Base-by-base conservation (phyloP, 1,140 invertebrate genomes). In the Argopecten irradians region DNA sequence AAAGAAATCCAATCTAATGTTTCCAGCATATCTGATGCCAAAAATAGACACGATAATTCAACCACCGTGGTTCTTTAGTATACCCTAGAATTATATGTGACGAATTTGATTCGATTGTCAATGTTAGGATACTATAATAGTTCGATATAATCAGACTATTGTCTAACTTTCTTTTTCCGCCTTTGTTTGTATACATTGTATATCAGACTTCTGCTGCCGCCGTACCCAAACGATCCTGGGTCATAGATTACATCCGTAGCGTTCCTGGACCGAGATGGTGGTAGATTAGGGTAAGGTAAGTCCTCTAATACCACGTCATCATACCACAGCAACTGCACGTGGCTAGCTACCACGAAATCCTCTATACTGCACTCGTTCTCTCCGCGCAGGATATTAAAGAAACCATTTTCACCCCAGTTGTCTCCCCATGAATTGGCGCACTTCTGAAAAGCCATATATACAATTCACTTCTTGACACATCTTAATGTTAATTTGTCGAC, bases 391-490 rank as follows among this genome's bases (percentile, higher is more conserved):
- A 95, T 94, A 55, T 93, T 88, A 90, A 95, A 95, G 89, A 93
- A 95, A 36, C 95, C 95, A 41, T 93, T 95, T 94, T 99, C 98
- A 13, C 98, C 98, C 98, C 98, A 99, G 71, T 97, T 95, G 0
- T 93, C 91, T 7, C 98, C 98, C 98, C 98, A 99, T 13, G 98
- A 98, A 95, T 99, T 96, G 82, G 98, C 98, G 33, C 97, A 98
- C 92, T 98, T 96, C 98, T 95, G 89, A 0, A 89, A 88, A 85
- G 55, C 55, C 55, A 71, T 11, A 71, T n/a, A n/a, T n/a, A n/a
- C n/a, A n/a, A n/a, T n/a, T n/a, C n/a, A n/a, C n/a, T n/a, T n/a
- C n/a, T n/a, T n/a, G 14, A 71, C 1, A 28, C 5, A 3, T n/a
- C n/a, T n/a, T n/a, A n/a, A n/a, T n/a, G n/a, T n/a, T n/a, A n/a